Evolutionary conservation across 1,140 invertebrate genomes (phyloP), one percentile per base, ranked within the genome.

Genomic region (Chrysomallon squamiferum): DNA sequence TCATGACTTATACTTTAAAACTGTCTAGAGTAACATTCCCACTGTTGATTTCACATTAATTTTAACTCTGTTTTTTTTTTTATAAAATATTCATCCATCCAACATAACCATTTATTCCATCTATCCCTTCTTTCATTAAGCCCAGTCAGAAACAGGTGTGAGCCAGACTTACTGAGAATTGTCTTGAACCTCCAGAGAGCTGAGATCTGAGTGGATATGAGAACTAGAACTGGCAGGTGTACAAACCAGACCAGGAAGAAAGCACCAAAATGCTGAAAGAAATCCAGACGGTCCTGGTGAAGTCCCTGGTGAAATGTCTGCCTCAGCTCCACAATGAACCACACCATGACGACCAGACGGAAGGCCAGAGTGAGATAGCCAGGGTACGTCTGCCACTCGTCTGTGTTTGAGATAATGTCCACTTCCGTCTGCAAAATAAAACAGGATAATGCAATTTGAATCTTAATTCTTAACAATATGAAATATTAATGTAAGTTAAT

Each of bases 191-290:
- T 91, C 95, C 95, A 99, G 66, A 98, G 86, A 50, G 95, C 91
- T 66, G 95, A 96, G 49, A 98, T 91, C 87, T 96, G 94, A 62
- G 96, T 87, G 33, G 95, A 93, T 72, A 99, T 93, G 54, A 98
- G 89, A 50, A 95, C 95, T 71, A 98, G 91, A 45, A 97, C 92
- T 9, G 96, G 95, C 69, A 98, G 88, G 86, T 98, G 98, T 71
- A 98, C 95, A 79, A 98, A 98, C 97, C 97, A 99, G 20, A 99
- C 96, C 41, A 98, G 88, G 72, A 95, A 96, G 27, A 95, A 97
- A 41, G 96, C 96, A 52, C 95, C 96, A 86, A 98, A 97, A 84
- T 98, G 96, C 52, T 97, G 89, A 49, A 96, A 90, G 86, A 97
- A 98, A 80, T 95, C 92, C 9, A 95, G 86, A 83, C 96, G 95